Conservation (phyloP, 2,797 vertebrate species). For the Sparus aurata region DNA sequence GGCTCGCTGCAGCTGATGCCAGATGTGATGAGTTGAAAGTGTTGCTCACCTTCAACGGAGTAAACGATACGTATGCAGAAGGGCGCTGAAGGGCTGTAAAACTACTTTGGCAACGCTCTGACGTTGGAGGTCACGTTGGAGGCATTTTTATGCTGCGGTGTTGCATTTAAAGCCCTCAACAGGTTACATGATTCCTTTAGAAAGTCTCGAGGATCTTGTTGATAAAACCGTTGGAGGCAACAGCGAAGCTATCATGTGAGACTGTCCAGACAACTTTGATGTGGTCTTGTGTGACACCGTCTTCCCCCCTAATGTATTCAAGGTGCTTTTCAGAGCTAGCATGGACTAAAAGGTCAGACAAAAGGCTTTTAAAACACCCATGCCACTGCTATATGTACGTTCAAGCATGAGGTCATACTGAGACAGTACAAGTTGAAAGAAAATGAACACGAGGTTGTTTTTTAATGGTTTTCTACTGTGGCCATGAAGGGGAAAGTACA, state of each 20-base stretch:
- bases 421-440: conserved; percentile 25
- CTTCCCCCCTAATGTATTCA: conserved; percentile 63
- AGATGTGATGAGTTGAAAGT: conserved; percentile 73
- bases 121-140: conserved; percentile 48
- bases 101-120: conserved; percentile 62
- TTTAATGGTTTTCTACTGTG: conserved; percentile 31
- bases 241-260: conserved; percentile 51
- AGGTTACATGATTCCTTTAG: conserved; percentile 57
- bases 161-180: conserved; percentile 63
- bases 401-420: conserved; percentile 40
- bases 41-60: conserved; percentile 66
- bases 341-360: conserved; percentile 53
- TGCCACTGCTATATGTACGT: background rate
- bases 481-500: conserved; percentile 26
- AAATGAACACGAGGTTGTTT: conserved; percentile 31
- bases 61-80: conserved; percentile 51
- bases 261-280: conserved; percentile 63
- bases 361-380: conserved; percentile 46
- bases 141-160: conserved; percentile 51
- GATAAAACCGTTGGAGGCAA: conserved; percentile 64
- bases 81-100: conserved; percentile 66
- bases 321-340: conserved; percentile 55
- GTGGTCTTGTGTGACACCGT: conserved; percentile 69
- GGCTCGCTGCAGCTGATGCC: conserved; percentile 46
- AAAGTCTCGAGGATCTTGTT: conserved; percentile 40